Evolutionary conservation across 2,797 vertebrate species (phyloP).

Genomic region (Xerus rutilus): DNA sequence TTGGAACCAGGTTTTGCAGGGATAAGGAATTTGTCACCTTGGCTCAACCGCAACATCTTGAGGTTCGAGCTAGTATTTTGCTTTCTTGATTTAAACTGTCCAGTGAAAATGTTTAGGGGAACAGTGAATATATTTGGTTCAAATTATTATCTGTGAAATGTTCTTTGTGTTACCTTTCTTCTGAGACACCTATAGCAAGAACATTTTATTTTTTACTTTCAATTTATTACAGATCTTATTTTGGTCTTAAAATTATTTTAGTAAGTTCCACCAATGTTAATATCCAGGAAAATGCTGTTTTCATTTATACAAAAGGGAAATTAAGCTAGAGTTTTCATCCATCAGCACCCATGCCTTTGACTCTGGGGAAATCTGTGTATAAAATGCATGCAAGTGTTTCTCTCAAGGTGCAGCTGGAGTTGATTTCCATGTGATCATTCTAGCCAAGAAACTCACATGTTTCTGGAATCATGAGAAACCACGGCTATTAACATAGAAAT

Average conservation of each 20-base stretch:
- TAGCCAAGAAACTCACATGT: neutral
- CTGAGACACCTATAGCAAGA: neutral
- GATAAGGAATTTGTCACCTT: conserved; percentile 43
- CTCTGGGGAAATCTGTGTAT: neutral
- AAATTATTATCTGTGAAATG: neutral
- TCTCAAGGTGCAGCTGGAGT: neutral
- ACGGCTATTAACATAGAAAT: neutral
- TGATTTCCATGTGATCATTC: neutral
- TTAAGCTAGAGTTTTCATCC: neutral
- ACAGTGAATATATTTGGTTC: neutral
- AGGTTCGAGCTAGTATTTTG: neutral
- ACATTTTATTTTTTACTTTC: neutral
- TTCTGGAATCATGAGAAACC: neutral
- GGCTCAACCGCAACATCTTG: neutral
- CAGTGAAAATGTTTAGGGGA: neutral
- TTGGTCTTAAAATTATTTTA: neutral
- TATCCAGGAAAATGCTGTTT: neutral
- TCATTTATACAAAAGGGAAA: conserved; percentile 20
- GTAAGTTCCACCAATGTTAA: neutral
- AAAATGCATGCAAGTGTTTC: neutral
- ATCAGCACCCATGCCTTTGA: neutral
- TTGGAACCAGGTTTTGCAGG: neutral
- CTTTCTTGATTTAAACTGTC: neutral
- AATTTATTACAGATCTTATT: neutral
- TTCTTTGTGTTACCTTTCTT: neutral